A percentile compares a stretch with the other conserved stretches of the same genome.
phyloP scores from a whole-genome alignment of 2,888 invertebrate genomes.

The Protodeltote pygarga region DNA sequence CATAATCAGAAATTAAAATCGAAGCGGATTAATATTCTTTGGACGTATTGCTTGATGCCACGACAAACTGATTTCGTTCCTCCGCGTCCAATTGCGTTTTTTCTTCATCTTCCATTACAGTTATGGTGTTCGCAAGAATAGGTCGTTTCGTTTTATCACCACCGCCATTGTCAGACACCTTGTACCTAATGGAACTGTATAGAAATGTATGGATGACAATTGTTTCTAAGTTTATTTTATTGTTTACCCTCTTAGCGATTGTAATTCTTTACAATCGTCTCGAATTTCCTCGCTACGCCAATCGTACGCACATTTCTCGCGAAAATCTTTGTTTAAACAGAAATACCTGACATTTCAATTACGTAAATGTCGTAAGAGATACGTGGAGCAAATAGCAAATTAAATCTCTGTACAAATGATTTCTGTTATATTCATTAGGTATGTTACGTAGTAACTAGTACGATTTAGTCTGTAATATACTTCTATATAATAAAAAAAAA shows the following conservation, averaged over 20 bases:
- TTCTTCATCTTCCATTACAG: slow-evolving; percentile 45
- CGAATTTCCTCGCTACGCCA: too few species aligned
- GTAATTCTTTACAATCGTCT: slow-evolving; percentile 4
- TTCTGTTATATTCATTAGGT: slow-evolving; percentile 7
- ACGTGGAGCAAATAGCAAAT: slow-evolving; percentile 10
- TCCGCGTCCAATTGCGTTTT: slow-evolving; percentile 37
- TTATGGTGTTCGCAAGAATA: slow-evolving; percentile 41
- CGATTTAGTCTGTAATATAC: too few species aligned
- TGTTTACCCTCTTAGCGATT: slow-evolving; percentile 29
- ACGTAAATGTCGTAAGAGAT: slow-evolving; percentile 8
- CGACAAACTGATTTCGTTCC: slow-evolving; percentile 33
- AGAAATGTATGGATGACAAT: slow-evolving; percentile 52
- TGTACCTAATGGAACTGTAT: slow-evolving; percentile 52
- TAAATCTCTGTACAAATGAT: slow-evolving; percentile 15
- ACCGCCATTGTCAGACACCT: slow-evolving; percentile 56
- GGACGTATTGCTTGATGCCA: slow-evolving; percentile 38
- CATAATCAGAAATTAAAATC: slow-evolving; percentile 63
- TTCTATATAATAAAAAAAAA: too few species aligned
- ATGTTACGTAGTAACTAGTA: too few species aligned
- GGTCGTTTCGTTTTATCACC: slow-evolving; percentile 49
- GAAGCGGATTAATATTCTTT: slow-evolving; percentile 61
- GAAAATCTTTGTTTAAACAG: background rate
- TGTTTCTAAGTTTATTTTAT: slow-evolving; percentile 41
- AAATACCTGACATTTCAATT: slow-evolving; percentile 1
- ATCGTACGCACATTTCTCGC: too few species aligned